Percentiles rank a stretch among this genome's conserved stretches.
Evolutionary conservation across 2,888 invertebrate genomes (phyloP).

Genomic region (Hypercompe scribonia): DNA sequence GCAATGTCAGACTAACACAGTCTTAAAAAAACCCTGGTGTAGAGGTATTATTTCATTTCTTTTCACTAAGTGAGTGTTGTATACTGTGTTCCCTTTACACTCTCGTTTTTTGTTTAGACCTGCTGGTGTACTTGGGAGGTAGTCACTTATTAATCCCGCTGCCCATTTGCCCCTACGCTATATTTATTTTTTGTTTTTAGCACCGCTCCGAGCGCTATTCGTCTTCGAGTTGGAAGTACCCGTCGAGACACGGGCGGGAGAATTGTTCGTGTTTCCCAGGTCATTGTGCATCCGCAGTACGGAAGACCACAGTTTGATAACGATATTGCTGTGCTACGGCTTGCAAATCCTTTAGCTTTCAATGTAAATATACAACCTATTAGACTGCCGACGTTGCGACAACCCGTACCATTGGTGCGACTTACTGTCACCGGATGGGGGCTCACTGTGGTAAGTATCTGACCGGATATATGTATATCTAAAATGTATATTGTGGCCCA

Average conservation of each 20-base stretch:
- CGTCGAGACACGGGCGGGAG: slow-evolving; percentile 80
- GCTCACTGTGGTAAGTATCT: slow-evolving; percentile 74
- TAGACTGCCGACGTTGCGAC: slow-evolving; percentile 68
- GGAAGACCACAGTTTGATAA: slow-evolving; percentile 79
- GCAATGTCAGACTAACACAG: neutral
- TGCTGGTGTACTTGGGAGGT: too few relatives aligned
- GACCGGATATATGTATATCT: neutral
- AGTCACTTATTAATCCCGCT: too few relatives aligned
- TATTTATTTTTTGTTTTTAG: slow-evolving; percentile 56
- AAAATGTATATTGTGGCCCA: neutral
- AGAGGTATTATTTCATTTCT: neutral
- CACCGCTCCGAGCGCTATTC: slow-evolving; percentile 62
- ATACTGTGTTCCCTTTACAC: too few relatives aligned
- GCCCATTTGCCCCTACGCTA: too few relatives aligned
- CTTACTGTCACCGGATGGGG: slow-evolving; percentile 84
- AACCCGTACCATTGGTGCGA: slow-evolving; percentile 74
- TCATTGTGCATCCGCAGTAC: slow-evolving; percentile 75
- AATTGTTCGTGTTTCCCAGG: slow-evolving; percentile 72
- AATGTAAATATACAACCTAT: slow-evolving; percentile 67
- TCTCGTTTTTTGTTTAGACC: too few relatives aligned
- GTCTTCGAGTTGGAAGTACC: slow-evolving; percentile 80
- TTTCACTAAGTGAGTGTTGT: neutral
- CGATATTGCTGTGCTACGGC: slow-evolving; percentile 76
- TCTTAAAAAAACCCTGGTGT: neutral
- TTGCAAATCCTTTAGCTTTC: slow-evolving; percentile 71